phyloP scores from a whole-genome alignment of 2,888 invertebrate species.

The Reticulitermes lucifugus region DNA sequence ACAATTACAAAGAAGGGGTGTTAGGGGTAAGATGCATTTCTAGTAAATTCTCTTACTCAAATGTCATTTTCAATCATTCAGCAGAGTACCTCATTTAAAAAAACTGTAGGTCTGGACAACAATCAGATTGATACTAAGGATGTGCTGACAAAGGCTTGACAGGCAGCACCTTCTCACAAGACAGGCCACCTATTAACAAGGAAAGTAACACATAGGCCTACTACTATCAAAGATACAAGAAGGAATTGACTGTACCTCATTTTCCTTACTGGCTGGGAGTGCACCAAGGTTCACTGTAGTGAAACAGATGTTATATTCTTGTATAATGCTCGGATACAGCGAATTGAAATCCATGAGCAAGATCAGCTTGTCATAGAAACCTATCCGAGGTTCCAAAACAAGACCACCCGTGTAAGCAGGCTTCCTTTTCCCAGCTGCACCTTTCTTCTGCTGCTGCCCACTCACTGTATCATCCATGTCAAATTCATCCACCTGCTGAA shows the following conservation, averaged over 20 bases:
- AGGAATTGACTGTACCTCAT: conserved; percentile 4
- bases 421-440: conserved; percentile 71
- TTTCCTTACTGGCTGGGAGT: neutral
- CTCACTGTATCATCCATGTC: conserved; percentile 63
- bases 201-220: too few species aligned
- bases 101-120: too few species aligned
- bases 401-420: conserved; percentile 92
- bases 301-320: conserved; percentile 99
- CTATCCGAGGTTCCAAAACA: conserved; percentile 96
- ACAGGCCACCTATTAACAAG: too few species aligned
- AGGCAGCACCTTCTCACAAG: too few species aligned
- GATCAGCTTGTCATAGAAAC: conserved; percentile 96
- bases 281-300: conserved; percentile 76
- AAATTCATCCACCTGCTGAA: conserved; percentile 35
- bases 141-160: too few species aligned
- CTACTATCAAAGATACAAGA: too few species aligned
- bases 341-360: conserved; percentile 99
- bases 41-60: too few species aligned
- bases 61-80: too few species aligned
- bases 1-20: too few species aligned
- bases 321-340: conserved; percentile 98
- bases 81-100: too few species aligned
- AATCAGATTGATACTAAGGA: too few species aligned
- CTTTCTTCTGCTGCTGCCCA: conserved; percentile 37
- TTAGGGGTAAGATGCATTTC: too few species aligned